Evolutionary conservation across 2,113 vertebrate species (phyloP).

Genomic region (Percopsis transmontana): DNA sequence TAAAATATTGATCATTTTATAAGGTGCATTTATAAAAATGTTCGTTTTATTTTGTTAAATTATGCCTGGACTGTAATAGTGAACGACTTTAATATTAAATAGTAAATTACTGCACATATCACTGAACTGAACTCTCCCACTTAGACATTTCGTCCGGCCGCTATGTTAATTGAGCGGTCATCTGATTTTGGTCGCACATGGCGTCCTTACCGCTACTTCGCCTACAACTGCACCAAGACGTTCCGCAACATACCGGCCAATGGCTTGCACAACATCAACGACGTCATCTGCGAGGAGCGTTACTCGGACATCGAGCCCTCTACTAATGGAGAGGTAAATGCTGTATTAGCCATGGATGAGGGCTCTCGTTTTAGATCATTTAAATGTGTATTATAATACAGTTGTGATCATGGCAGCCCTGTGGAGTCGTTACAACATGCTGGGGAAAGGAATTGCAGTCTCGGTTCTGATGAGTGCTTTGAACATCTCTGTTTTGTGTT

Average conservation of each 20-base stretch:
- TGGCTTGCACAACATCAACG: slow-evolving; percentile 73
- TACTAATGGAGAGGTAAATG: slow-evolving; percentile 82
- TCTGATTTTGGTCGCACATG: slow-evolving; percentile 81
- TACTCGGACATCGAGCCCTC: slow-evolving; percentile 89
- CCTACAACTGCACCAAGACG: slow-evolving; percentile 84
- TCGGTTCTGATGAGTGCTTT: too few relatives aligned
- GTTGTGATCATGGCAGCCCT: too few relatives aligned
- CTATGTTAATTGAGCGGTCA: slow-evolving; percentile 86
- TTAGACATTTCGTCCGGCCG: slow-evolving; percentile 86
- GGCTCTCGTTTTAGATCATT: neutral
- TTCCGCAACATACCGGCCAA: slow-evolving; percentile 74
- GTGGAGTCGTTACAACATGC: too few relatives aligned
- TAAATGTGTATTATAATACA: too few relatives aligned
- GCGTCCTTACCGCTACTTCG: slow-evolving; percentile 85
- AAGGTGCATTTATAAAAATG: neutral
- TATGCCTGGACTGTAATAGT: neutral
- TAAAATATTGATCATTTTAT: neutral
- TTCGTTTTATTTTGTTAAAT: neutral
- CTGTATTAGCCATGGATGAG: neutral
- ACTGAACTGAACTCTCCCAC: slow-evolving; percentile 1
- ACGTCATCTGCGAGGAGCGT: slow-evolving; percentile 85
- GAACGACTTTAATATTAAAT: neutral
- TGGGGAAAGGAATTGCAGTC: too few relatives aligned
- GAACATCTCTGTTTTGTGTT: slow-evolving; percentile 13
- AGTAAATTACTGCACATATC: neutral